Conservation (phyloP, 2,113 vertebrate genomes). For the Myxocyprinus asiaticus region DNA sequence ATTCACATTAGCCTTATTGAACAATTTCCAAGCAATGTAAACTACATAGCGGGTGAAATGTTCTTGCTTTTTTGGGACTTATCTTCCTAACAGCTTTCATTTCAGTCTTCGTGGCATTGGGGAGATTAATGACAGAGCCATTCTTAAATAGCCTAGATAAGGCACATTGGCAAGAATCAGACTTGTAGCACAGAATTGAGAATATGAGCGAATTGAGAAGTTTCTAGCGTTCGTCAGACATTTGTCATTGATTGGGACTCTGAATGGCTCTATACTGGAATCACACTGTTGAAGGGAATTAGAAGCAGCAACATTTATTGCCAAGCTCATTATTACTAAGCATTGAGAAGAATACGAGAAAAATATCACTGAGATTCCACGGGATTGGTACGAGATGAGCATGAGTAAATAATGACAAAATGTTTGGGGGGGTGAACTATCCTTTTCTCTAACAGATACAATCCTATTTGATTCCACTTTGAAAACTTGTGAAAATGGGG, state of each 20-base stretch:
- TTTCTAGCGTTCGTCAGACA: neutral
- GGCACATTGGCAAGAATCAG: slow-evolving; percentile 25
- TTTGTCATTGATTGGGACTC: neutral
- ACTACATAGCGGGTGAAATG: slow-evolving; percentile 46
- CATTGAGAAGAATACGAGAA: neutral
- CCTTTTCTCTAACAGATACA: neutral
- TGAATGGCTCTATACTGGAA: slow-evolving; percentile 1
- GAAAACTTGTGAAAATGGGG: neutral
- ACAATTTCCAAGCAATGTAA: slow-evolving; percentile 48
- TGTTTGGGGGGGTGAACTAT: neutral
- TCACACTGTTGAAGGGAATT: slow-evolving; percentile 8
- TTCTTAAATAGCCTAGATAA: slow-evolving; percentile 61
- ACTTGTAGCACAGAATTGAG: slow-evolving; percentile 9
- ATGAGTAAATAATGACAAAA: too few species aligned
- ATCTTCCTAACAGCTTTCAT: slow-evolving; percentile 60
- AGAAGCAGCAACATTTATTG: neutral
- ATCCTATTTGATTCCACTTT: neutral
- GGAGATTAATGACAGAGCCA: slow-evolving; percentile 54
- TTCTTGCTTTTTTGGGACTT: slow-evolving; percentile 47
- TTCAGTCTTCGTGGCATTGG: slow-evolving; percentile 45
- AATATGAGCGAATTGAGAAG: slow-evolving; percentile 39
- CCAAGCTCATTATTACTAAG: neutral
- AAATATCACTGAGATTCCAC: neutral
- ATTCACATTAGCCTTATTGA: slow-evolving; percentile 41
- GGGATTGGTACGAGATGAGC: too few species aligned